phyloP scores from a whole-genome alignment of 2,888 invertebrate species.

The Habroteleia sp. region DNA sequence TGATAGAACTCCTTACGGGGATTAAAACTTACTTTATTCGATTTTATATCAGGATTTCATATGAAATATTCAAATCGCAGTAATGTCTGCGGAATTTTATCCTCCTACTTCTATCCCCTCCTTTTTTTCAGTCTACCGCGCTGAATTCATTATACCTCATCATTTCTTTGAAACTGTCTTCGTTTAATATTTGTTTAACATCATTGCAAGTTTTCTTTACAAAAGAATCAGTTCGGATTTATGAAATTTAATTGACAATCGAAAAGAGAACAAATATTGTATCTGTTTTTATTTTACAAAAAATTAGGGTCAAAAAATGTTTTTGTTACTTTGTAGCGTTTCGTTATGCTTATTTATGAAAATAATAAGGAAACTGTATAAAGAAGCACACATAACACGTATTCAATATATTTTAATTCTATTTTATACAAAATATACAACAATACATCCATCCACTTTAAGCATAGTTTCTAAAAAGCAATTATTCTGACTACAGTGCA shows the following conservation, averaged over 20 bases:
- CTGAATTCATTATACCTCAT: constrained; percentile 45
- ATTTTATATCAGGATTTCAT: constrained; percentile 51
- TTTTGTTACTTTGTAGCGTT: no score
- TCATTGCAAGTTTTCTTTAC: no score
- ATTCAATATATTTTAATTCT: constrained; percentile 28
- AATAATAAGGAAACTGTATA: constrained; percentile 12
- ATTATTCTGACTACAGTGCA: constrained; percentile 42
- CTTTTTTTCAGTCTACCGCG: constrained; percentile 5
- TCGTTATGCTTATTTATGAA: constrained; percentile 6
- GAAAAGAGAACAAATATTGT: no score
- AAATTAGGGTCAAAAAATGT: no score
- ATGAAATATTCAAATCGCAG: constrained; percentile 56
- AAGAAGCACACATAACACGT: not conserved
- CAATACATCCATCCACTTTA: constrained; percentile 32
- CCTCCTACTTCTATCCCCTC: constrained; percentile 4
- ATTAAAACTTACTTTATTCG: constrained; percentile 61
- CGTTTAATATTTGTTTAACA: no score
- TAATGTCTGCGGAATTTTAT: constrained; percentile 47
- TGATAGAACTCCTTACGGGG: constrained; percentile 44
- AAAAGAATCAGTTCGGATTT: no score
- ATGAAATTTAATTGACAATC: no score
- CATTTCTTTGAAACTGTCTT: constrained; percentile 44
- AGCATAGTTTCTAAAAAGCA: constrained; percentile 56
- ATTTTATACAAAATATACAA: constrained; percentile 19
- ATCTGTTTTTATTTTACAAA: no score